Percentiles rank a stretch among this genome's conserved stretches.
These are phyloP conservation scores for Psittacula echo DNA, from an alignment of 2,797 vertebrate species.

Conservation along the genomic window DNA sequence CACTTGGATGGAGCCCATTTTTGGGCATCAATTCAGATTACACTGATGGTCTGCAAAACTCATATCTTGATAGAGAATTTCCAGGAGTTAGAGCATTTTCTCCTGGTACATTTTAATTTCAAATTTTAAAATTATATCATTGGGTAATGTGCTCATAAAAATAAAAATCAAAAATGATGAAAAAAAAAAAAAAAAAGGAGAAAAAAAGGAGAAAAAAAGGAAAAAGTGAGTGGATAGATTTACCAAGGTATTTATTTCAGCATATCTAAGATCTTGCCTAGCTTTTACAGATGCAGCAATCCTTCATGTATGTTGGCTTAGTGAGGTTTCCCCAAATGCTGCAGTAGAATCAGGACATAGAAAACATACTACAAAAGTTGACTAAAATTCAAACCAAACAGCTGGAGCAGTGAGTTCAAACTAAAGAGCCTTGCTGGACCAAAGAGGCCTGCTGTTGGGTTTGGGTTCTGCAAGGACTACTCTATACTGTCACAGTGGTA, in stretches of 20 bases:
- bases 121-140: not conserved
- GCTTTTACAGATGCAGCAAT: not conserved
- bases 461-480: not conserved
- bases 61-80: not conserved
- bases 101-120: not conserved
- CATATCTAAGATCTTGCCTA: not conserved
- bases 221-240: not conserved
- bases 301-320: not conserved
- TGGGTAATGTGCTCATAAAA: not conserved
- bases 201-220: no score
- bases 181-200: not conserved
- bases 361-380: not conserved
- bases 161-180: not conserved
- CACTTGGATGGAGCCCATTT: not conserved
- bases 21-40: not conserved
- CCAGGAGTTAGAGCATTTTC: not conserved
- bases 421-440: not conserved
- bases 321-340: not conserved
- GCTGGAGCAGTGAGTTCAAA: not conserved
- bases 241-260: not conserved
- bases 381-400: not conserved
- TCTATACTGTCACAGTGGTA: not conserved
- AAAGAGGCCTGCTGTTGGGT: no score
- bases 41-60: not conserved
- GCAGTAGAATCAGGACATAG: not conserved